Evolutionary conservation across 2,888 invertebrate species (phyloP).

Genomic region (Ptilodon capucinus): DNA sequence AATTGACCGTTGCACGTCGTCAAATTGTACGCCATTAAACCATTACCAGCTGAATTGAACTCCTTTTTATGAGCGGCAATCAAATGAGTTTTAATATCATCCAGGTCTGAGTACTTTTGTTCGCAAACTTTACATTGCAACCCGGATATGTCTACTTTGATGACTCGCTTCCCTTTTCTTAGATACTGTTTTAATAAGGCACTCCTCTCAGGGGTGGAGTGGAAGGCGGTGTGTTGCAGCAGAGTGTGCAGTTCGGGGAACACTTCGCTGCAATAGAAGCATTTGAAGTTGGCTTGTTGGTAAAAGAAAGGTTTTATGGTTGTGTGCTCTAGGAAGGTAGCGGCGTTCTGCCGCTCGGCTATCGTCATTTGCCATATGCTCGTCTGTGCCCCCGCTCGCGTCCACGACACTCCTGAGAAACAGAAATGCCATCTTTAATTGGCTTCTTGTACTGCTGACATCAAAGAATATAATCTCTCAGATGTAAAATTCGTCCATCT

Average conservation of each 20-base stretch:
- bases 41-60: slow-evolving; percentile 71
- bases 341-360: slow-evolving; percentile 71
- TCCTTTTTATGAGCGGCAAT: slow-evolving; percentile 58
- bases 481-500: no score
- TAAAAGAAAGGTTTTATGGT: slow-evolving; percentile 72
- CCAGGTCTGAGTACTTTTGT: slow-evolving; percentile 63
- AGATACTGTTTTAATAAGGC: slow-evolving; percentile 62
- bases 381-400: slow-evolving; percentile 55
- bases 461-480: no score
- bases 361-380: slow-evolving; percentile 78
- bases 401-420: slow-evolving; percentile 37
- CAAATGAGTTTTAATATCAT: slow-evolving; percentile 65
- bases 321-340: slow-evolving; percentile 66
- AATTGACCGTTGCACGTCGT: slow-evolving; percentile 55
- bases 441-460: slow-evolving; percentile 6
- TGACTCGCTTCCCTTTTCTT: slow-evolving; percentile 69
- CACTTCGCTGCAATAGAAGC: slow-evolving; percentile 70
- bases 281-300: slow-evolving; percentile 74
- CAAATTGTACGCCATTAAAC: slow-evolving; percentile 69
- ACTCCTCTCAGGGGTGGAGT: slow-evolving; percentile 55
- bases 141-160: slow-evolving; percentile 72
- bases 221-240: slow-evolving; percentile 55
- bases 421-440: slow-evolving; percentile 31
- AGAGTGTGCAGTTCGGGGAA: slow-evolving; percentile 68
- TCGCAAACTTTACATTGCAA: slow-evolving; percentile 69